These are phyloP conservation scores for Notothenia rossii DNA, from an alignment of 2,113 vertebrate genomes.

Conservation along the genomic window DNA sequence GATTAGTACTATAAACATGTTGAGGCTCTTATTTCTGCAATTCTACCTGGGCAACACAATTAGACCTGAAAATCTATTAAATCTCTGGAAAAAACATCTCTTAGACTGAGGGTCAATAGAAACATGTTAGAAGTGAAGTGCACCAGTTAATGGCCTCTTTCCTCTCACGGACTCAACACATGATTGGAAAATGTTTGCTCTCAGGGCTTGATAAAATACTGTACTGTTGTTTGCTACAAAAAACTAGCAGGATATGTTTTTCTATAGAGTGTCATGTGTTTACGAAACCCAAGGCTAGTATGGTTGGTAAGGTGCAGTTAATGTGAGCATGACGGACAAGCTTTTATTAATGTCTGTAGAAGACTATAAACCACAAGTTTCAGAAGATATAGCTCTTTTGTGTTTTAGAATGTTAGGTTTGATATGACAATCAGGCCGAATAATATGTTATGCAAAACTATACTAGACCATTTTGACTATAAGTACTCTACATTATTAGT, in stretches of 20 bases:
- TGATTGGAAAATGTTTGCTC: background rate
- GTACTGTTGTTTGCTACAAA: background rate
- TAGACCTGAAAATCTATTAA: background rate
- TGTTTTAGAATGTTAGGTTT: background rate
- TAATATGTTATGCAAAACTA: no score
- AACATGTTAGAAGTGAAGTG: background rate
- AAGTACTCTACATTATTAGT: background rate
- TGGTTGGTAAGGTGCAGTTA: no score
- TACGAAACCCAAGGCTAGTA: background rate
- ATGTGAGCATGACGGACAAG: no score
- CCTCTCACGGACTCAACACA: background rate
- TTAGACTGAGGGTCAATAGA: background rate
- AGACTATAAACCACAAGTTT: no score
- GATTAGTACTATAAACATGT: constrained; percentile 12
- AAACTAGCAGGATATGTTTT: background rate
- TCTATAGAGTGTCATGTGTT: background rate
- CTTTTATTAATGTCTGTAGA: no score
- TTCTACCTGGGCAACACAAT: background rate
- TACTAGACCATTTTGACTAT: no score
- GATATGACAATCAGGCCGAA: no score
- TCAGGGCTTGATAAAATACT: background rate
- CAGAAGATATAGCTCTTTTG: background rate
- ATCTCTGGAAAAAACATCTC: no score
- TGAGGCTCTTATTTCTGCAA: background rate
- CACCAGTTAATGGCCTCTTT: background rate